Percentiles rank a stretch among this genome's conserved stretches.
These are phyloP conservation scores for Doryteuthis pealeii DNA, from an alignment of 1,140 invertebrate genomes.

Conservation along the genomic window DNA sequence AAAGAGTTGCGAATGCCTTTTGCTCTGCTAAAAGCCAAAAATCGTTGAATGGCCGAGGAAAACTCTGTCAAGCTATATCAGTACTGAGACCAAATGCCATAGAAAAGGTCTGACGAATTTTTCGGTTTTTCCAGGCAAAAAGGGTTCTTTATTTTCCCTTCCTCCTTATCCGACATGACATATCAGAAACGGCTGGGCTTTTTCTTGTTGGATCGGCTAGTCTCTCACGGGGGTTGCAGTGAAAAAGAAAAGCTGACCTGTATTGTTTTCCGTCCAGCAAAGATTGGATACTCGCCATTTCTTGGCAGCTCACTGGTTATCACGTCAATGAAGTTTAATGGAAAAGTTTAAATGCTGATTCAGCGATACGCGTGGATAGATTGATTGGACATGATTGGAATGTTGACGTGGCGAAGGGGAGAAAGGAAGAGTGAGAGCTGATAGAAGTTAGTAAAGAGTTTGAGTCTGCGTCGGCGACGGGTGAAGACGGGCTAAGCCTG, in stretches of 20 bases:
- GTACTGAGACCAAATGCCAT: constrained; percentile 97
- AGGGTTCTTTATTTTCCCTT: constrained; percentile 95
- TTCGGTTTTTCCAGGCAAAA: constrained; percentile 99
- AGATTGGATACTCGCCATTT: constrained; percentile 99
- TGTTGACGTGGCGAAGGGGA: too few relatives aligned
- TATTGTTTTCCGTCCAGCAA: constrained; percentile 99
- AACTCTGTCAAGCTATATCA: constrained; percentile 93
- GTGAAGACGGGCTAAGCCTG: too few relatives aligned
- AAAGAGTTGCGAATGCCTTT: constrained; percentile 97
- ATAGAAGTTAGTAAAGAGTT: too few relatives aligned
- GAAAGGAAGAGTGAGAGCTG: too few relatives aligned
- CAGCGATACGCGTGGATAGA: too few relatives aligned
- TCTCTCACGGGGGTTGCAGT: constrained; percentile 98
- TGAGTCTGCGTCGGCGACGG: too few relatives aligned
- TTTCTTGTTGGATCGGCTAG: constrained; percentile 98
- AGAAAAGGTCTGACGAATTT: constrained; percentile 97
- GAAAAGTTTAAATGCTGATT: too few relatives aligned
- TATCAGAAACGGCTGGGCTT: constrained; percentile 99
- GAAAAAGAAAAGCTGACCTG: constrained; percentile 94
- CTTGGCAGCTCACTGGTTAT: constrained; percentile 98
- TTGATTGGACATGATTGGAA: too few relatives aligned
- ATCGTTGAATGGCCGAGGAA: constrained; percentile 90
- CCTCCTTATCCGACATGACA: constrained; percentile 94
- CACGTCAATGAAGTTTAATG: constrained; percentile 98
- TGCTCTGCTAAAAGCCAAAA: constrained; percentile 88